Evolutionary conservation across 2,113 vertebrate genomes (phyloP).

Genomic region (Probosciger aterrimus): DNA sequence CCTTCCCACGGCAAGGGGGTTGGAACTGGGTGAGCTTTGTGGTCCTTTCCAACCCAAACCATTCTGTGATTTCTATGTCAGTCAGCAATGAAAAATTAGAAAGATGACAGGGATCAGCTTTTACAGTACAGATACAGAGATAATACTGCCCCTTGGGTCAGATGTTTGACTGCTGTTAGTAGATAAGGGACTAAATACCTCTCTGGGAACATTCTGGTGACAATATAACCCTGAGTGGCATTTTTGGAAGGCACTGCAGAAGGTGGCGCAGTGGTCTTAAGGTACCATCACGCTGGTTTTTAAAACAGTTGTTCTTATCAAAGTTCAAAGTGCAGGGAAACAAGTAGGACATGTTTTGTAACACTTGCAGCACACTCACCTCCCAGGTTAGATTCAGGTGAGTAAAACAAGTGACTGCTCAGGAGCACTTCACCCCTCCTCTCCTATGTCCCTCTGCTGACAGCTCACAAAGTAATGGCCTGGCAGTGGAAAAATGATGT

Average conservation of each 20-base stretch:
- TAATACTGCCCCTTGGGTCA: not conserved
- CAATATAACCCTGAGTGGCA: not conserved
- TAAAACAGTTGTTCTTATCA: not conserved
- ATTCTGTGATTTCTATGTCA: not conserved
- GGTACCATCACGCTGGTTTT: not conserved
- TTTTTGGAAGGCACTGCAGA: not conserved
- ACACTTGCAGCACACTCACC: rapidly evolving
- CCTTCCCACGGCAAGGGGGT: not conserved
- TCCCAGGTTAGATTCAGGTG: not conserved
- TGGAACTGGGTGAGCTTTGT: not conserved
- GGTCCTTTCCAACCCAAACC: not conserved
- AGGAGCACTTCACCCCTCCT: not conserved
- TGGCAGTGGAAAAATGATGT: rapidly evolving
- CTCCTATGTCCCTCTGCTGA: not conserved
- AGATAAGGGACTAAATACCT: not conserved
- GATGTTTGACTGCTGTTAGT: not conserved
- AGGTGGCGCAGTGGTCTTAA: not conserved
- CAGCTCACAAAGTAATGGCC: not conserved
- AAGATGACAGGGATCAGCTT: not conserved
- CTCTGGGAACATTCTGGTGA: not conserved
- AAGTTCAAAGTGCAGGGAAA: not conserved
- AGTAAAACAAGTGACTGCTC: not conserved
- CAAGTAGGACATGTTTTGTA: not conserved
- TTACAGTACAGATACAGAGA: not conserved
- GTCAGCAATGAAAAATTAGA: not conserved